Conservation (phyloP, 2,113 vertebrate genomes). For the Gnathonemus echidnorhynchus region DNA sequence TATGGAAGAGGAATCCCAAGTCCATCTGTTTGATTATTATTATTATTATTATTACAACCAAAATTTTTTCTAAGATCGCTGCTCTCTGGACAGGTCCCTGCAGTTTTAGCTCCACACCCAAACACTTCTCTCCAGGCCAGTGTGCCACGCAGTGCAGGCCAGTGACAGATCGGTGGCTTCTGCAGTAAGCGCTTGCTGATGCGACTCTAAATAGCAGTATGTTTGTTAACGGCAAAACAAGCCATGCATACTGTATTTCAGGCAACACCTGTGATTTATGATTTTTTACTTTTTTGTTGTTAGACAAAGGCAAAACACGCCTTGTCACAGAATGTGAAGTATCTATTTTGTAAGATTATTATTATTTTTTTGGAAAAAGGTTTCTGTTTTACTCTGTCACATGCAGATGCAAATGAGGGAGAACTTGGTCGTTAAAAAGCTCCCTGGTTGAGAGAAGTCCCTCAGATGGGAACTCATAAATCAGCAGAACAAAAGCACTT, state of each 20-base stretch:
- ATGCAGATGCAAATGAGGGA: neutral
- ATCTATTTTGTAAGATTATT: neutral
- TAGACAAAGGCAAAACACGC: neutral
- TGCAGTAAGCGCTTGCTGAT: neutral
- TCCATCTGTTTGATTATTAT: neutral
- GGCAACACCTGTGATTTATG: neutral
- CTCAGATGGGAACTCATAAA: neutral
- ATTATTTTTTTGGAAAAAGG: neutral
- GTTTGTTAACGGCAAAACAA: neutral
- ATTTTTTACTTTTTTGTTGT: neutral
- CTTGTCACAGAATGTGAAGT: neutral
- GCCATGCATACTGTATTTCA: neutral
- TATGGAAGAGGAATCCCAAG: neutral
- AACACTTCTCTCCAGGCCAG: neutral
- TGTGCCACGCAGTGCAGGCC: too few relatives aligned
- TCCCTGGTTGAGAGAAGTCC: neutral
- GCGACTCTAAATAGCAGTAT: slow-evolving; percentile 1
- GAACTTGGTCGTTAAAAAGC: slow-evolving; percentile 1
- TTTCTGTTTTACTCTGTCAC: neutral
- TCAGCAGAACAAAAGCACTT: slow-evolving; percentile 8
- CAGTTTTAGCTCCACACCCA: neutral
- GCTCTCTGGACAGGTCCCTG: neutral
- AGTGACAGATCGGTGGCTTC: neutral
- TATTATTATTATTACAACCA: neutral
- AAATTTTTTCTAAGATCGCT: neutral